Evolutionary conservation across 1,140 invertebrate species (phyloP), one percentile per base, ranked within the genome.

Genomic region (Caenorhabditis tropicalis): DNA sequence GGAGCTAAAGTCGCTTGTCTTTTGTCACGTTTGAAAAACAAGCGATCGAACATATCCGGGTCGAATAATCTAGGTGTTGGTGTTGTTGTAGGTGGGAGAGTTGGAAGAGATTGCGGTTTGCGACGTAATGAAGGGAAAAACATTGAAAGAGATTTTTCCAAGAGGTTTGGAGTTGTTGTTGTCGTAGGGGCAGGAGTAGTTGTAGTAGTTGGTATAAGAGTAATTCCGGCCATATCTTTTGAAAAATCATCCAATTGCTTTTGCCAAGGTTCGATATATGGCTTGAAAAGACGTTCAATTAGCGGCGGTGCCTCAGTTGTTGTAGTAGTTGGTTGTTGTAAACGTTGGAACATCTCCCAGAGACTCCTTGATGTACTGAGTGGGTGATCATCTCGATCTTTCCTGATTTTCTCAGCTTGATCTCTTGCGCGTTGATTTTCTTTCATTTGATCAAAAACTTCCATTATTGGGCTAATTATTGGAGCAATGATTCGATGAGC

Each of bases 261-360:
- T 31, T 84, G 83, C 83, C 83, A 84, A 7, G 83, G 83, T 51
- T 84, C 83, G 12, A 84, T 65, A 60, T 84, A 84, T 36, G 83
- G 83, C 27, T 84, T 84, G 21, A 84, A 51, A 1, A 84, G 79
- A 3, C 83, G 43, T 48, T 84, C 83, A 27, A 84, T 80, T 15
- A 84, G 33, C 15, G 83, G 83, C 9, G 83, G 83, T 16, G 70
- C 58, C 16, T 65, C 58, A 31, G 83, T 84, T 24, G 83, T 84
- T n/a, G 83, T 84, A 24, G 83, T 84, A n/a, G 83, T 53, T 9
- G 83, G 83, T 10, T 48, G 43, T 48, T 84, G 51, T 2, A 53
- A n/a, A 2, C 65, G 65, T 74, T 74, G 65, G 43, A 74, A 74
- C 65, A 74, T 74, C 43, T 74, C 65, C 65, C 65, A 74, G 16